Evolutionary conservation across 2,888 invertebrate species (phyloP).

Genomic region (Dicroscelio sp.): DNA sequence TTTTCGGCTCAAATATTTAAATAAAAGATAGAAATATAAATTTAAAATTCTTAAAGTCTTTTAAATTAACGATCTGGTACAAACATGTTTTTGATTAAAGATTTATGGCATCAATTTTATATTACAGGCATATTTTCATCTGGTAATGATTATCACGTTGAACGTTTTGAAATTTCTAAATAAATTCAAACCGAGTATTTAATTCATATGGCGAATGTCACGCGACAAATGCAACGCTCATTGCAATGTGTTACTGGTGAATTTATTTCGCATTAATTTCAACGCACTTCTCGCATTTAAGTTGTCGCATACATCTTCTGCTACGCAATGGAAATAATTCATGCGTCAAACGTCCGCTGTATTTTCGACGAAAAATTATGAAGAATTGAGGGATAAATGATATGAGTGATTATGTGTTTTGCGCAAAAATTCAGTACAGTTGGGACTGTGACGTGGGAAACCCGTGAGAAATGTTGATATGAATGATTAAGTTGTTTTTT

Average conservation of each 20-base stretch:
- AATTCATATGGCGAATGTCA: slow-evolving; percentile 33
- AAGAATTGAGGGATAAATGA: slow-evolving; percentile 22
- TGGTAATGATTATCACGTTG: not conserved
- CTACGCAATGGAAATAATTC: slow-evolving; percentile 37
- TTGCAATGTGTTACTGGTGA: slow-evolving; percentile 45
- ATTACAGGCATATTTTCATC: too few relatives aligned
- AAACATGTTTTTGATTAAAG: too few relatives aligned
- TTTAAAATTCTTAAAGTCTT: too few relatives aligned
- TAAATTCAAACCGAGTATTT: slow-evolving; percentile 3
- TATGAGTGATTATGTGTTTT: not conserved
- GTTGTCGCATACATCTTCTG: slow-evolving; percentile 48
- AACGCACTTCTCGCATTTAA: slow-evolving; percentile 32
- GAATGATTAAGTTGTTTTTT: too few relatives aligned
- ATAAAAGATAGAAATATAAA: too few relatives aligned
- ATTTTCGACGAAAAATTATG: slow-evolving; percentile 19
- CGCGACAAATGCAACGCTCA: slow-evolving; percentile 31
- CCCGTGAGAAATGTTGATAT: too few relatives aligned
- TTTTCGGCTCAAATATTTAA: too few relatives aligned
- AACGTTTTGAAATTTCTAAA: not conserved
- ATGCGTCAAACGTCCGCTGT: not conserved
- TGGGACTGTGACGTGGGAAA: not conserved
- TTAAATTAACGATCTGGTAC: too few relatives aligned
- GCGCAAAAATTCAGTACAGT: not conserved
- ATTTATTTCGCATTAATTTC: slow-evolving; percentile 58
- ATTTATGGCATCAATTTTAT: too few relatives aligned